These are phyloP conservation scores for Melipona beecheii DNA, from an alignment of 2,888 invertebrate species.

Conservation along the genomic window DNA sequence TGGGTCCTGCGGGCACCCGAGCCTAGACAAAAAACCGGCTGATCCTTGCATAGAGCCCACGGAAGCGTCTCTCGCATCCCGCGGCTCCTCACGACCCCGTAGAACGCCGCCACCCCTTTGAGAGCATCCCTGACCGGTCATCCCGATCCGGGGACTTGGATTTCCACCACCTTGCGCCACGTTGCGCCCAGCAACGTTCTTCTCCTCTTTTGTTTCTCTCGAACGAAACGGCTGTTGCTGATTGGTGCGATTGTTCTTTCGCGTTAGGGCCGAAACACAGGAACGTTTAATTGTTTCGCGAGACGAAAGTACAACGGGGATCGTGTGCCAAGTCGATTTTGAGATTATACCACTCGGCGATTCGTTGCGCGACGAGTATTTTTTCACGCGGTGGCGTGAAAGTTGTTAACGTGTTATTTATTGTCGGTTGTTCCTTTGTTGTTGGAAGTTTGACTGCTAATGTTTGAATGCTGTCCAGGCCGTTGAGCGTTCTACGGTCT, in stretches of 20 bases:
- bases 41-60: constrained; percentile 54
- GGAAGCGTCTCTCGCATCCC: constrained; percentile 56
- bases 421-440: too few species aligned
- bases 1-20: constrained; percentile 63
- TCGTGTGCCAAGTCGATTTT: too few species aligned
- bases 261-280: neutral
- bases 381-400: too few species aligned
- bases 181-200: neutral
- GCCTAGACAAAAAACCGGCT: constrained; percentile 67
- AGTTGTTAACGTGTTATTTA: too few species aligned
- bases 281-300: neutral
- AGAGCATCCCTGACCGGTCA: constrained; percentile 55
- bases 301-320: too few species aligned
- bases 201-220: constrained; percentile 11
- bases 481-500: too few species aligned
- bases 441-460: too few species aligned
- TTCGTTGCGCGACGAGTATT: too few species aligned
- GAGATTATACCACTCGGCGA: too few species aligned
- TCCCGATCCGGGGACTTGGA: constrained; percentile 46
- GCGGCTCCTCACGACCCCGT: constrained; percentile 39
- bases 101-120: constrained; percentile 50
- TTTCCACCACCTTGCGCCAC: constrained; percentile 31
- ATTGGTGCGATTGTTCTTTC: neutral
- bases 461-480: too few species aligned
- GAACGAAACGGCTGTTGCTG: neutral